Conservation (phyloP, 1,140 invertebrate species). For the Campoletis sonorensis region DNA sequence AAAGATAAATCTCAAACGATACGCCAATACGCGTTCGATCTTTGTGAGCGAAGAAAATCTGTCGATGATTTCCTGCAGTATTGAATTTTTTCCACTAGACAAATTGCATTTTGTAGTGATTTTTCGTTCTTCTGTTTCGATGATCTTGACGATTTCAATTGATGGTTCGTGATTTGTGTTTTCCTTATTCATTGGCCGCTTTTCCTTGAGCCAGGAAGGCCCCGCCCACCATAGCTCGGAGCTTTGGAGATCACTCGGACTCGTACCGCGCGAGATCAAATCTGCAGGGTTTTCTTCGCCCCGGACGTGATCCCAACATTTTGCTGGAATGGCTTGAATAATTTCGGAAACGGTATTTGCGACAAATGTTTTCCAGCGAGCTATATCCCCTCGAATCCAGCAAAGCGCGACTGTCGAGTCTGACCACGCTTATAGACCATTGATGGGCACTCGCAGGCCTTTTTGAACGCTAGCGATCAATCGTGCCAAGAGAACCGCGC, state of each 20-base stretch:
- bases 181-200: too few species aligned
- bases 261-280: conserved; percentile 57
- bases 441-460: too few species aligned
- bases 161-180: too few species aligned
- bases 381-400: conserved; percentile 62
- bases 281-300: conserved; percentile 66
- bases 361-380: conserved; percentile 65
- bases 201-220: conserved; percentile 52
- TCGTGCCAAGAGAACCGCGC: conserved; percentile 67
- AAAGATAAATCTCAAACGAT: conserved; percentile 22
- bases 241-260: conserved; percentile 14
- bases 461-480: conserved; percentile 58
- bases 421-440: conserved; percentile 57
- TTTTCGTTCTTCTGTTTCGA: too few species aligned
- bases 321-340: conserved; percentile 49
- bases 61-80: conserved; percentile 22
- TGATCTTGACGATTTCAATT: too few species aligned
- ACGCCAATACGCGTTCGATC: too few species aligned
- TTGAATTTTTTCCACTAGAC: too few species aligned
- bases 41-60: conserved; percentile 35
- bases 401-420: conserved; percentile 63
- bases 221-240: conserved; percentile 58
- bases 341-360: conserved; percentile 66
- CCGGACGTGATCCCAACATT: conserved; percentile 59
- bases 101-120: too few species aligned